Evolutionary conservation across 2,888 invertebrate species (phyloP).

Genomic region (Polietes domitor): DNA sequence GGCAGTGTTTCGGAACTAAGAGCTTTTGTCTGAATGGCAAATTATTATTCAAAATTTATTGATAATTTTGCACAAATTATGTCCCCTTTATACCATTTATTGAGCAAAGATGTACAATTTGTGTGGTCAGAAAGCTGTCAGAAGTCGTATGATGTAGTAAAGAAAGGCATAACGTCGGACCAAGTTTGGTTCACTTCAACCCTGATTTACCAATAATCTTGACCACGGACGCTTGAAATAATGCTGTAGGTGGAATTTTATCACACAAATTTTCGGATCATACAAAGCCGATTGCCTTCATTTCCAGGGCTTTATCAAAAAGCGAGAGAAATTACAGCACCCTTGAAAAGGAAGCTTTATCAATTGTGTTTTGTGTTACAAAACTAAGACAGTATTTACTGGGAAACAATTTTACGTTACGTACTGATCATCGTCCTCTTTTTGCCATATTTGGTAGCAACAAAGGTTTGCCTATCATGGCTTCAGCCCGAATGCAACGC

Average conservation of each 20-base stretch:
- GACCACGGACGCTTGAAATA: conserved; percentile 68
- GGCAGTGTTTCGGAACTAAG: background rate
- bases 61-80: background rate
- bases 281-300: conserved; percentile 63
- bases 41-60: conserved; percentile 15
- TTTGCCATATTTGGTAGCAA: conserved; percentile 51
- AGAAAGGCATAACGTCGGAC: conserved; percentile 28
- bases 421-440: conserved; percentile 48
- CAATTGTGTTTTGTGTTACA: conserved; percentile 30
- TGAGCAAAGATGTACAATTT: conserved; percentile 13
- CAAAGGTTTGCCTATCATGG: conserved; percentile 49
- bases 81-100: background rate
- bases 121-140: background rate
- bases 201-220: conserved; percentile 50
- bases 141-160: conserved; percentile 11
- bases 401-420: conserved; percentile 33
- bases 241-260: conserved; percentile 51
- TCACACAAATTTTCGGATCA: conserved; percentile 22
- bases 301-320: conserved; percentile 62
- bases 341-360: conserved; percentile 25
- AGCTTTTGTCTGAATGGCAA: conserved; percentile 21
- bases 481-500: no score
- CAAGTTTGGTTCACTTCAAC: conserved; percentile 40
- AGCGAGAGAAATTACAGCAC: conserved; percentile 40
- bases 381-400: conserved; percentile 55